These are phyloP conservation scores for Pteropus alecto DNA, from an alignment of 2,113 vertebrate genomes.

Conservation along the genomic window DNA sequence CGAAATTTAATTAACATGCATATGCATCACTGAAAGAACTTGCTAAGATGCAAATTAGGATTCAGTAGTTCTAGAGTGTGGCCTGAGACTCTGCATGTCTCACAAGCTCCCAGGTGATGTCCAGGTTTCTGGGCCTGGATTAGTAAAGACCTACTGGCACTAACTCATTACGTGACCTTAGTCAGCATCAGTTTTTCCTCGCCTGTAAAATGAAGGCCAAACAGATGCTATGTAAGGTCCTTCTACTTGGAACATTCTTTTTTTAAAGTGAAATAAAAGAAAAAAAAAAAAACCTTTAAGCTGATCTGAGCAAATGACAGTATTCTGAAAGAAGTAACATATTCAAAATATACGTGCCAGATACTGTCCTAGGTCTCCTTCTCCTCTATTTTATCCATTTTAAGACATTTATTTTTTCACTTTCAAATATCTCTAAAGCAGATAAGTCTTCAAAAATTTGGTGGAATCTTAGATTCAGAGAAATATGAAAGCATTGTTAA, in stretches of 20 bases:
- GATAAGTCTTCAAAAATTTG: not conserved
- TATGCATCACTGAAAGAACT: not conserved
- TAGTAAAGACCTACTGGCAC: not conserved
- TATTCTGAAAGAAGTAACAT: not conserved
- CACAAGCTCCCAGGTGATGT: not conserved
- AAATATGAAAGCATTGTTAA: not conserved
- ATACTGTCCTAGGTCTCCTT: not conserved
- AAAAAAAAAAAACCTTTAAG: not conserved
- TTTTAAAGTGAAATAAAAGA: not conserved
- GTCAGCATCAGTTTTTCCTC: not conserved
- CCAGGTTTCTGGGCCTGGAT: not conserved
- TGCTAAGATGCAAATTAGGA: not conserved
- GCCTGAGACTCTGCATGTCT: not conserved
- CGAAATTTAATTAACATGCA: not conserved
- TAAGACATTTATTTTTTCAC: not conserved
- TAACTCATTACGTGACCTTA: not conserved
- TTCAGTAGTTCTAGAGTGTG: not conserved
- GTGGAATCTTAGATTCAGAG: not conserved
- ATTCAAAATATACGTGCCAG: not conserved
- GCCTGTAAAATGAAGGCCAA: not conserved
- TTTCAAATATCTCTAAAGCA: not conserved
- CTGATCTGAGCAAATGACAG: not conserved
- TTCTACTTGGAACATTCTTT: not conserved
- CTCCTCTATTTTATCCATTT: not conserved
- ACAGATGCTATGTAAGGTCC: not conserved